These are phyloP conservation scores for Natator depressus DNA, from an alignment of 2,113 vertebrate species.

Conservation along the genomic window DNA sequence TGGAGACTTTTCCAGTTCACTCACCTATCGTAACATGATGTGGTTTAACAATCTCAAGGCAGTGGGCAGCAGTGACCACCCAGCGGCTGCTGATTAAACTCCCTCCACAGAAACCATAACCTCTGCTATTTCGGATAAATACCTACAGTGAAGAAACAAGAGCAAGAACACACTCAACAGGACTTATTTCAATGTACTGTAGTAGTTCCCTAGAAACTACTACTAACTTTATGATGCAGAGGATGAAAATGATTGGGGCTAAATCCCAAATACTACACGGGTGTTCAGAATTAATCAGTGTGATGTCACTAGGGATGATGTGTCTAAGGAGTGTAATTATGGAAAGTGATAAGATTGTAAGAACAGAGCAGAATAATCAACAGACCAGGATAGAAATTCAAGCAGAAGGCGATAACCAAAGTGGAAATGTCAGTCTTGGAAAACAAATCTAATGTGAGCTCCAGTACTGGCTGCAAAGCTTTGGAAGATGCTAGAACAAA, in stretches of 20 bases:
- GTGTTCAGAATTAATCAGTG: neutral
- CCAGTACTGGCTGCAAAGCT: neutral
- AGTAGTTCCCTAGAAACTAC: neutral
- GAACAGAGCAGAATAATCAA: neutral
- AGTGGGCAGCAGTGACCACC: conserved; percentile 88
- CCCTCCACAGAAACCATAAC: conserved; percentile 83
- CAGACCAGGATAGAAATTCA: neutral
- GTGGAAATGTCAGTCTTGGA: neutral
- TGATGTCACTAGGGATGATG: neutral
- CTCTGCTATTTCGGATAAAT: conserved; percentile 74
- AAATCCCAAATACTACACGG: too few species aligned
- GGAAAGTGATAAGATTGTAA: neutral
- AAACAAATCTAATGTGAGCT: rapidly evolving
- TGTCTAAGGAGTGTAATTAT: neutral
- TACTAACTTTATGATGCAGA: neutral
- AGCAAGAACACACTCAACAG: neutral
- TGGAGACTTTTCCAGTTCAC: neutral
- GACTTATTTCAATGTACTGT: too few species aligned
- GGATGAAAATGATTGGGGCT: too few species aligned
- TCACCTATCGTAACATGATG: conserved; percentile 83
- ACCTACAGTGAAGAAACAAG: conserved; percentile 70
- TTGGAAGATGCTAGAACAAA: rapidly evolving
- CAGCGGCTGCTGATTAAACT: conserved; percentile 81
- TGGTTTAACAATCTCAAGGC: conserved; percentile 66
- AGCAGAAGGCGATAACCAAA: rapidly evolving